A percentile compares a stretch with the other conserved stretches of the same genome.
These are phyloP conservation scores for Blastobasis adustella DNA, from an alignment of 2,888 invertebrate genomes.

Conservation along the genomic window DNA sequence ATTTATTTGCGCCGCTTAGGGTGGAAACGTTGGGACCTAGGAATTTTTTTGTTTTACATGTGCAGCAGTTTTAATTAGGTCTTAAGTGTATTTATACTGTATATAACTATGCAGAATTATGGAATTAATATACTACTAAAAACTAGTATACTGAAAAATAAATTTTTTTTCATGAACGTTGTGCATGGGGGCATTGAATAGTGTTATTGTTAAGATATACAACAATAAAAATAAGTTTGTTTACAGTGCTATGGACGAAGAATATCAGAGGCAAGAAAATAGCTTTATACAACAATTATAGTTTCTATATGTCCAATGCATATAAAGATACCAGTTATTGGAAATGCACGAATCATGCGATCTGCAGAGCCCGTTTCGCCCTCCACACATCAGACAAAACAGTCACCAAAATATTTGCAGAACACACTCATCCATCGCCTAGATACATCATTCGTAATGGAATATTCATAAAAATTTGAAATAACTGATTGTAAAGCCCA, in stretches of 20 bases:
- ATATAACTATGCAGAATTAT: no score
- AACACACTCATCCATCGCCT: conserved; percentile 16
- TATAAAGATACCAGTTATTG: not conserved
- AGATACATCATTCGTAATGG: conserved; percentile 16
- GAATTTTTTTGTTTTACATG: no score
- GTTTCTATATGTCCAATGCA: conserved; percentile 1
- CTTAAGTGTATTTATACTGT: no score
- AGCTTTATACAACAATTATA: conserved; percentile 10
- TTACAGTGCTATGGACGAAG: conserved; percentile 2
- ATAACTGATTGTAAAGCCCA: not conserved
- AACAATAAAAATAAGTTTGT: no score
- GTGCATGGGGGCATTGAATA: no score
- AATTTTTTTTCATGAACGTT: no score
- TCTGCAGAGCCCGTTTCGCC: conserved; percentile 14
- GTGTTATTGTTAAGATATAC: no score
- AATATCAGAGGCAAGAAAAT: conserved; percentile 9
- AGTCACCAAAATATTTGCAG: conserved; percentile 7
- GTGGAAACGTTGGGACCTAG: no score
- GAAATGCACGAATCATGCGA: not conserved
- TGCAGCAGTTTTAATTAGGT: no score
- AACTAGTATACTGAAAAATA: no score
- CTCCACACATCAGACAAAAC: conserved; percentile 23
- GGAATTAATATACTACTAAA: no score
- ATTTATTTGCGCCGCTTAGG: no score
- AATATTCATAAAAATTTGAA: conserved; percentile 8